phyloP scores from a whole-genome alignment of 2,797 vertebrate species.

The Microchirus variegatus region DNA sequence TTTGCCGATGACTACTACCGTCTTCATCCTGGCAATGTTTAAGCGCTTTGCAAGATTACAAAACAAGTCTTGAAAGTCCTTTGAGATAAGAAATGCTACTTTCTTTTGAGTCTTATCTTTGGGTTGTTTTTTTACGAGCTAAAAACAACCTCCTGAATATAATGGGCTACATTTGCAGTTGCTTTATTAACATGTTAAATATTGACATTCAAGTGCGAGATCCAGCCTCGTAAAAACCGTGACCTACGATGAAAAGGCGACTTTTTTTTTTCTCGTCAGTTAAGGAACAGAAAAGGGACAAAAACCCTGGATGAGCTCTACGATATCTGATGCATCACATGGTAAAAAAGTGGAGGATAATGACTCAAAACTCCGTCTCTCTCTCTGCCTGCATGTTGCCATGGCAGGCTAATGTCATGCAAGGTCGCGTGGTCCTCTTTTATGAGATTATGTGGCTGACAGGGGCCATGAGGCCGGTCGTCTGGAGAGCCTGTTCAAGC shows the following conservation, averaged over 20 bases:
- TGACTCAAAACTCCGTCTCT: not conserved
- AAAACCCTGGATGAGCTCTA: no score
- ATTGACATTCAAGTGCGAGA: constrained; percentile 12
- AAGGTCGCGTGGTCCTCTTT: constrained; percentile 52
- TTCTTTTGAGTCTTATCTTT: constrained; percentile 1
- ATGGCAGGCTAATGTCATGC: constrained; percentile 44
- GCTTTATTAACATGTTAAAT: constrained; percentile 22
- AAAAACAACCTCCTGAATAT: not conserved
- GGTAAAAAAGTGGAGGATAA: no score
- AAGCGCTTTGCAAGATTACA: not conserved
- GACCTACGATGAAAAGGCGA: no score
- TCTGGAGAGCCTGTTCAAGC: constrained; percentile 63
- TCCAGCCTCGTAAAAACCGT: not conserved
- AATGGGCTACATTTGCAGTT: not conserved
- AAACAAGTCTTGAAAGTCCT: not conserved
- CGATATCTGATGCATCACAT: no score
- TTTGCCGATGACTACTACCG: not conserved
- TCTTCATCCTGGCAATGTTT: not conserved
- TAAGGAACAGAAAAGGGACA: no score
- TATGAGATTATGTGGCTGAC: constrained; percentile 71
- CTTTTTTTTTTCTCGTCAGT: no score
- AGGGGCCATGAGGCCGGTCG: constrained; percentile 50
- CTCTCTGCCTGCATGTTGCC: constrained; percentile 38
- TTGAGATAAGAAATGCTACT: not conserved
- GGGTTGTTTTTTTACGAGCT: not conserved